These are phyloP conservation scores for Calypte anna DNA, from an alignment of 2,113 vertebrate genomes.

Conservation along the genomic window DNA sequence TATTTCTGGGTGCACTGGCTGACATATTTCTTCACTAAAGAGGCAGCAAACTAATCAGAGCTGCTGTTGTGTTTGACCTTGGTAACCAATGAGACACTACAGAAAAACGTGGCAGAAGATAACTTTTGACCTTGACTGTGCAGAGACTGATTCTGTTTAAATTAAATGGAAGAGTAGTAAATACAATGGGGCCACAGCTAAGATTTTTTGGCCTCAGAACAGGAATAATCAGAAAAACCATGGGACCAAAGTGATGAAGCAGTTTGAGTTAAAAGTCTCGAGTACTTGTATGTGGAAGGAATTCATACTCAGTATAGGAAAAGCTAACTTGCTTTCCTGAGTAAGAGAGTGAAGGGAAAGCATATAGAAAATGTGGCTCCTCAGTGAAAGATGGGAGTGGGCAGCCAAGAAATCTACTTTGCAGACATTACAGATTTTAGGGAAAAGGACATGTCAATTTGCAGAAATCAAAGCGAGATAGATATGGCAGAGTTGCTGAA, in stretches of 20 bases:
- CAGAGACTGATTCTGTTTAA: not conserved
- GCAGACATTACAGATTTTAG: not conserved
- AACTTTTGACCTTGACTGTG: slow-evolving; percentile 42
- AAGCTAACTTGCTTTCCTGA: not conserved
- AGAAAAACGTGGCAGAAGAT: slow-evolving; percentile 39
- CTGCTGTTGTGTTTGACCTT: not conserved
- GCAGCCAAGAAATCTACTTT: not conserved
- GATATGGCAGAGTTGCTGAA: not conserved
- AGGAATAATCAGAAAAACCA: not conserved
- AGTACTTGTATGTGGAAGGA: not conserved
- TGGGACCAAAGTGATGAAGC: not conserved
- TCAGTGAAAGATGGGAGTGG: not conserved
- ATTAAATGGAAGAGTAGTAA: slow-evolving; percentile 16
- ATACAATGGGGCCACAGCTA: not conserved
- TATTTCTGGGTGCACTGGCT: not conserved
- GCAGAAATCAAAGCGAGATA: not conserved
- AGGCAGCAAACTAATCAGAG: not conserved
- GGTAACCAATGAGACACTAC: slow-evolving; percentile 9
- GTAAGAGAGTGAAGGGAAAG: not conserved
- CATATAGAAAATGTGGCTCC: not conserved
- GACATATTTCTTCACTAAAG: not conserved
- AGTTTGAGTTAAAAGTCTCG: not conserved
- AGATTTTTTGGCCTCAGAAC: not conserved
- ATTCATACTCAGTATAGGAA: not conserved
- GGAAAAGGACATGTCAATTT: not conserved